Percentiles rank a stretch among this genome's conserved stretches.
Evolutionary conservation across 2,113 vertebrate species (phyloP).

Genomic region (Hassar affinis): DNA sequence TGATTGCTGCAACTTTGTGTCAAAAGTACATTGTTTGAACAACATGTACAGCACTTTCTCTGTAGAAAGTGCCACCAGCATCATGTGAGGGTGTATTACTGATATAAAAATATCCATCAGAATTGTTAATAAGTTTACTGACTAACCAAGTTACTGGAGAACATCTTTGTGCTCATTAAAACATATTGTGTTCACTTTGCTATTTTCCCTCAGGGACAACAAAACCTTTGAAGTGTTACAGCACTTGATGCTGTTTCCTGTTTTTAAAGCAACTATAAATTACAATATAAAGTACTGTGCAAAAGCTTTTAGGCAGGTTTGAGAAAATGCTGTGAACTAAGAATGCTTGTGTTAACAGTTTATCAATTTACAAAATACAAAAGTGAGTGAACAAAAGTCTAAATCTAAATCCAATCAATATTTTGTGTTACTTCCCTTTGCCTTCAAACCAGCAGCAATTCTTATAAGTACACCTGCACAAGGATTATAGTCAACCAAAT

Average conservation of each 20-base stretch:
- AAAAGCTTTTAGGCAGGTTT: no score
- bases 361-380: no score
- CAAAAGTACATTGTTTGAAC: background rate
- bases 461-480: no score
- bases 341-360: no score
- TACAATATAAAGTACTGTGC: no score
- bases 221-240: constrained; percentile 21
- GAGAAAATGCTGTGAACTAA: no score
- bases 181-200: background rate
- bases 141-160: background rate
- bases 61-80: background rate
- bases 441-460: no score
- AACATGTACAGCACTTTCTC: background rate
- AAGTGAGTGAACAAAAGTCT: no score
- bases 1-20: background rate
- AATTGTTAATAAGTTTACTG: background rate
- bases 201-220: constrained; percentile 2
- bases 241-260: background rate
- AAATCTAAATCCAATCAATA: no score
- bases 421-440: no score
- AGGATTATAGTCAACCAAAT: no score
- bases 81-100: background rate
- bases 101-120: background rate
- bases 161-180: background rate
- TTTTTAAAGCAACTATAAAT: background rate